Percentiles rank a stretch among this genome's conserved stretches.
phyloP scores from a whole-genome alignment of 2,888 invertebrate species.

The Ochropleura leucogaster region DNA sequence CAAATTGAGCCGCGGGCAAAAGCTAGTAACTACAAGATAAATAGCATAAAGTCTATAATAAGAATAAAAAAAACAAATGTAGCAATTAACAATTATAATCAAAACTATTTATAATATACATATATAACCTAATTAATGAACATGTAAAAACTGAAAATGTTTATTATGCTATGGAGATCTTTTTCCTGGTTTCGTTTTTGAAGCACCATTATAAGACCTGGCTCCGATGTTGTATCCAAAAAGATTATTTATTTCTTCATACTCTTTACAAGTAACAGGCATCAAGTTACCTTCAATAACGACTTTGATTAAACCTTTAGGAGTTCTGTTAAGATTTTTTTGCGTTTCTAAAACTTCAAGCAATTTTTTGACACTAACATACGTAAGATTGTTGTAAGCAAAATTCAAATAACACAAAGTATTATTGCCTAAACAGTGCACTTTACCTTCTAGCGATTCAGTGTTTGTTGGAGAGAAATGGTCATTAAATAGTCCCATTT shows the following conservation, averaged over 20 bases:
- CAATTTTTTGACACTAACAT: slow-evolving; percentile 71
- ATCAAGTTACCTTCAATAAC: slow-evolving; percentile 78
- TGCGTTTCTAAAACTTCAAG: slow-evolving; percentile 72
- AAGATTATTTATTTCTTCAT: slow-evolving; percentile 70
- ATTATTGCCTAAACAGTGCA: slow-evolving; percentile 77
- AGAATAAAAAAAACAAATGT: no score
- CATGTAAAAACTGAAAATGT: no score
- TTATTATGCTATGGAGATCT: no score
- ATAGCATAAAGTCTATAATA: no score
- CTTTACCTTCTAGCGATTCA: slow-evolving; percentile 54
- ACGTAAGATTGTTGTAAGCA: slow-evolving; percentile 77
- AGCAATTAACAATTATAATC: no score
- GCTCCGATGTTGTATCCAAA: slow-evolving; percentile 48
- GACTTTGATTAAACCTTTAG: slow-evolving; percentile 76
- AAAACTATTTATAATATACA: no score
- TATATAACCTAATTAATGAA: no score
- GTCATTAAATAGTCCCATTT: slow-evolving; percentile 71
- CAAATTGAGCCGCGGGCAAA: no score
- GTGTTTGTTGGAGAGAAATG: slow-evolving; percentile 70
- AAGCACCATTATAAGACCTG: no score
- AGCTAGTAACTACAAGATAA: no score
- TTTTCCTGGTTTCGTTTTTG: no score
- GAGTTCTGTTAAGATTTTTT: slow-evolving; percentile 66
- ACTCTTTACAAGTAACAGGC: slow-evolving; percentile 74
- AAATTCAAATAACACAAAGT: slow-evolving; percentile 76